phyloP scores from a whole-genome alignment of 2,888 invertebrate species.

The Luperina testacea region DNA sequence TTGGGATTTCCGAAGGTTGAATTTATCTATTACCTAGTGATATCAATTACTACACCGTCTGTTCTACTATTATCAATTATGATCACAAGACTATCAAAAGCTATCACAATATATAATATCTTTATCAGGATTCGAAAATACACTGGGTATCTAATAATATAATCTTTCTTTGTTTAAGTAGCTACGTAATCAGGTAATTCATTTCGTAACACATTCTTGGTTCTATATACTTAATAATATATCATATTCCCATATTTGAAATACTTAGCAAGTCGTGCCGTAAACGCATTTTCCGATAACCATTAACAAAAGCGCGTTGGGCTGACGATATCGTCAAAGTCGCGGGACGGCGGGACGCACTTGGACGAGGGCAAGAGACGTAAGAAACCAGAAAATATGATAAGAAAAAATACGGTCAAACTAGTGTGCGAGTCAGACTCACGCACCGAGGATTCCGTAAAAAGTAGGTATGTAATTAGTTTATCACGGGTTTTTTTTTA shows the following conservation, averaged over 20 bases:
- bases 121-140: slow-evolving; percentile 30
- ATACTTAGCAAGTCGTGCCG: background rate
- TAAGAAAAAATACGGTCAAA: background rate
- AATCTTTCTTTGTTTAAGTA: slow-evolving; percentile 23
- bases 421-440: no score
- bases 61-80: slow-evolving; percentile 12
- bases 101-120: background rate
- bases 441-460: no score
- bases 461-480: no score
- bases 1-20: slow-evolving; percentile 7
- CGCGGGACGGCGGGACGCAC: background rate
- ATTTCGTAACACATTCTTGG: slow-evolving; percentile 11
- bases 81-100: slow-evolving; percentile 10
- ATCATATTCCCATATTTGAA: background rate
- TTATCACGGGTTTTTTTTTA: no score
- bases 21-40: slow-evolving; percentile 1
- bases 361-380: background rate
- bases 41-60: slow-evolving; percentile 21
- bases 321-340: background rate
- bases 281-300: background rate
- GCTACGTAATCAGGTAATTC: slow-evolving; percentile 11
- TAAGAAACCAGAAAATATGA: background rate
- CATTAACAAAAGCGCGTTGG: background rate
- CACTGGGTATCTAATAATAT: background rate
- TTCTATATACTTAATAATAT: slow-evolving; percentile 3